Evolutionary conservation across 2,888 invertebrate genomes (phyloP).

Genomic region (Troides aeacus): DNA sequence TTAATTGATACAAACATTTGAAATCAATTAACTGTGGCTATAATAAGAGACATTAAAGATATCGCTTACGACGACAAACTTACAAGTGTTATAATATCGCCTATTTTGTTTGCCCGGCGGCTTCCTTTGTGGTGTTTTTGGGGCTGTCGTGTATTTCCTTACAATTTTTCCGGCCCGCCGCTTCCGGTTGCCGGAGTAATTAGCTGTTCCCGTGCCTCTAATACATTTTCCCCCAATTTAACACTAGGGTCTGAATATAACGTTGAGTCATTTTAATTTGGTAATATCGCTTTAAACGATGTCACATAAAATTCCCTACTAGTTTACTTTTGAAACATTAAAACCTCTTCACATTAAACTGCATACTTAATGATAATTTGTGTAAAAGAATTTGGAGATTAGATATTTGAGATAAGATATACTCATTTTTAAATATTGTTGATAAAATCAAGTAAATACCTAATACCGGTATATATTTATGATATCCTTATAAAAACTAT

Average conservation of each 20-base stretch:
- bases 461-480: too few relatives aligned
- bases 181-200: conserved; percentile 59
- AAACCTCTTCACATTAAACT: too few relatives aligned
- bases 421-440: too few relatives aligned
- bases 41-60: not conserved
- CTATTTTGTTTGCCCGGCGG: conserved; percentile 43
- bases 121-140: conserved; percentile 36
- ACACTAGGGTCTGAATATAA: not conserved
- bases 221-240: conserved; percentile 40
- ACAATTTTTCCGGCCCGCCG: conserved; percentile 52
- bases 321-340: too few relatives aligned
- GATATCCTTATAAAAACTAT: too few relatives aligned
- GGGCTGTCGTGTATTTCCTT: conserved; percentile 51
- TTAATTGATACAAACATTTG: not conserved
- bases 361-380: too few relatives aligned
- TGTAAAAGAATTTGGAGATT: too few relatives aligned
- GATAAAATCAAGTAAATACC: too few relatives aligned
- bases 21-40: not conserved
- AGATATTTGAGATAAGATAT: too few relatives aligned
- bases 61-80: conserved; percentile 4
- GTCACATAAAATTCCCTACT: not conserved
- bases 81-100: conserved; percentile 31
- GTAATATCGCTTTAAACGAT: not conserved
- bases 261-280: conserved; percentile 15
- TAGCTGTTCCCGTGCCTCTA: conserved; percentile 44